Base-by-base conservation (phyloP, 2,113 vertebrate species). In the Ancistrus triradiatus region DNA sequence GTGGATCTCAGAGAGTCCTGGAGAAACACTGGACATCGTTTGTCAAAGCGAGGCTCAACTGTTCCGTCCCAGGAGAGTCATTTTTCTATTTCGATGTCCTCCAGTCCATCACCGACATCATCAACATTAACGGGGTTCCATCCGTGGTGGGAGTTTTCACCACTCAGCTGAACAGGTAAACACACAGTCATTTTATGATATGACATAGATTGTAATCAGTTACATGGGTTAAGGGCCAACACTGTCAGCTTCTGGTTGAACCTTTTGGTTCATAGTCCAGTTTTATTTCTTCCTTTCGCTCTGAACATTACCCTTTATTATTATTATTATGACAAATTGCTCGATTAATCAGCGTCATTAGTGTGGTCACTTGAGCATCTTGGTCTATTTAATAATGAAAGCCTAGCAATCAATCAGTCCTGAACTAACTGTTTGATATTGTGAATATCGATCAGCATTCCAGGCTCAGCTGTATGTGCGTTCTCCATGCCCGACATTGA, bases 1-100 rank as follows among this genome's bases (percentile, higher is more conserved):
- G 96, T 0, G 96, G 96, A 14, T 99, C 96, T n/a, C 96, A 99
- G 68, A 88, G 96, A 35, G 95, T 98, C 55, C 83, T 99, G 64
- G 95, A 99, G 76, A 98, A 97, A 80, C 95, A 99, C 59, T 99
- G 96, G 96, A 99, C 96, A 0, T 98, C 96, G 0, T 99, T 99
- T 51, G 86, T 97, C 57, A 99, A 99, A 77, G 95, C 96, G 14
- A 87, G 95, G 15, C 90, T 99, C 35, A 98, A 98, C 82, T 99
- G 96, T 66, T 99, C 96, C 0, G 94, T 99, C 64, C 95, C 96
- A 0, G 96, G 96, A 59, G 96, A 99, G 80, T 98, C 96, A 0
- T 97, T 98, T 80, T 99, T 99, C 88, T 99, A 98, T 83, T 99
- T 99, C 7, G 95, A 99, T 53, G 94, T 98, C 10, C 90, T 99